A percentile compares a stretch with the other conserved stretches of the same genome.
These are phyloP conservation scores for Pardosa pseudoannulata DNA, from an alignment of 2,888 invertebrate genomes.

Conservation along the genomic window DNA sequence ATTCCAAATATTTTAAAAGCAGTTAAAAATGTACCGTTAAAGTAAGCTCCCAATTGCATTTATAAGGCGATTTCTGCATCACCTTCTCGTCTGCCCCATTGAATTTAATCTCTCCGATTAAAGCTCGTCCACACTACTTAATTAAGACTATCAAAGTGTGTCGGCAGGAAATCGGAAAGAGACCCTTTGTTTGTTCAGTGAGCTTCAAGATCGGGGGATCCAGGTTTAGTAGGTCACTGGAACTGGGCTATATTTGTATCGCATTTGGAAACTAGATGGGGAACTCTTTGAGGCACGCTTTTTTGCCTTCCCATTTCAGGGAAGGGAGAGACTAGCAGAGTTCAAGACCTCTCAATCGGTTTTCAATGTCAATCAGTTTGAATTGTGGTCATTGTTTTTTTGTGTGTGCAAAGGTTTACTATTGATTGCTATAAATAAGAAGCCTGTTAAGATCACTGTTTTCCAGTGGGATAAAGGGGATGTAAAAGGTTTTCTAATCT, in stretches of 20 bases:
- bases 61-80: too few species aligned
- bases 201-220: background rate
- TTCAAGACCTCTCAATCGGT: background rate
- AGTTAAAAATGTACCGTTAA: too few species aligned
- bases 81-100: too few species aligned
- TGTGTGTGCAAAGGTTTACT: too few species aligned
- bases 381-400: too few species aligned
- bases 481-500: too few species aligned
- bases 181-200: background rate
- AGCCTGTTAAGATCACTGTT: too few species aligned
- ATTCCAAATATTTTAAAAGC: too few species aligned
- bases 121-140: background rate
- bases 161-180: conserved; percentile 1
- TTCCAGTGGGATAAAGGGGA: too few species aligned
- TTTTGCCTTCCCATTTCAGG: background rate
- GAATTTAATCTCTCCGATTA: too few species aligned
- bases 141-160: conserved; percentile 3
- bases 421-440: too few species aligned
- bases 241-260: conserved; percentile 23
- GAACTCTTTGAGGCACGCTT: background rate
- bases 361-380: background rate
- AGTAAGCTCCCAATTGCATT: too few species aligned
- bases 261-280: background rate
- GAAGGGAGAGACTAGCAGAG: background rate
- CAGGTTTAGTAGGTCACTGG: conserved; percentile 16